Percentiles rank a stretch among this genome's conserved stretches.
phyloP scores from a whole-genome alignment of 2,113 vertebrate species.

The Mastomys natalensis region DNA sequence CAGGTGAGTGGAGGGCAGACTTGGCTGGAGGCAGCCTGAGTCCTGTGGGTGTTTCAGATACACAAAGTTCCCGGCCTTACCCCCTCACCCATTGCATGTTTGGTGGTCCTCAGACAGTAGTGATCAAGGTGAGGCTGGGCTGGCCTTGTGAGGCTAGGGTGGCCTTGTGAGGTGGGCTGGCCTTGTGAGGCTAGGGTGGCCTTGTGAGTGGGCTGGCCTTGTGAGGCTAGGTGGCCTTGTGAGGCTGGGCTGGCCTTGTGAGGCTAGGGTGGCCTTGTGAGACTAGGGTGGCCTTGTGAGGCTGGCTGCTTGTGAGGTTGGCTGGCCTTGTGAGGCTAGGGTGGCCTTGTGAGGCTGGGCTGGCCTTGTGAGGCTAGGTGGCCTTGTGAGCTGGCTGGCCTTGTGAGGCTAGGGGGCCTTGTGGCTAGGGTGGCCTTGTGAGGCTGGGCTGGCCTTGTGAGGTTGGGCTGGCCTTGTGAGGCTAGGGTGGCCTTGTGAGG shows the following conservation, averaged over 20 bases:
- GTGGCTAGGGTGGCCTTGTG: background rate
- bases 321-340: too few species aligned
- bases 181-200: background rate
- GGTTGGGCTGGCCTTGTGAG: background rate
- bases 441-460: background rate
- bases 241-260: background rate
- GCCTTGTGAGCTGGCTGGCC: accelerated
- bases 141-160: background rate
- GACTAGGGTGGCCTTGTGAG: background rate
- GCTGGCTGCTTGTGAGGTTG: background rate
- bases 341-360: background rate
- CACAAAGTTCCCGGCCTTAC: accelerated
- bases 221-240: too few species aligned
- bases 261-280: accelerated
- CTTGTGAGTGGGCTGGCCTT: background rate
- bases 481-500: too few species aligned
- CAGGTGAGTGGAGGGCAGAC: background rate
- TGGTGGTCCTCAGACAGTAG: background rate
- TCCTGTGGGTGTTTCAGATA: background rate
- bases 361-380: background rate
- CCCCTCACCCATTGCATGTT: background rate
- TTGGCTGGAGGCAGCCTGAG: background rate
- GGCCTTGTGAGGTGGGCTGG: too few species aligned
- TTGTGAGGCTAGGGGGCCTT: background rate
- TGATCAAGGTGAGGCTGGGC: background rate